These are phyloP conservation scores for Drosophila repleta DNA, from an alignment of 1,140 invertebrate genomes.

Conservation along the genomic window DNA sequence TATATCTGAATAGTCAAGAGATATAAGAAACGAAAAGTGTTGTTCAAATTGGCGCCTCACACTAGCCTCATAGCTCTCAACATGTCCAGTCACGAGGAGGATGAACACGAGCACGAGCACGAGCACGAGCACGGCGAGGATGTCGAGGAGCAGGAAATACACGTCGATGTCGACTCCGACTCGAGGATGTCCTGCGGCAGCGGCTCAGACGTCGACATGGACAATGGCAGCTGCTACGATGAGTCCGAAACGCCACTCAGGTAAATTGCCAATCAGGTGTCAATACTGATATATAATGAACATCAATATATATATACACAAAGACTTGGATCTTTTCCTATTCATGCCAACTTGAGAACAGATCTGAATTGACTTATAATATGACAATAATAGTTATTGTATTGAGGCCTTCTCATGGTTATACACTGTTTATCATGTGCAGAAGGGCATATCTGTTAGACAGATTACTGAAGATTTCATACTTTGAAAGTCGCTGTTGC, in stretches of 20 bases:
- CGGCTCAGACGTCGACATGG: slow-evolving; percentile 84
- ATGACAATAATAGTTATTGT: no score
- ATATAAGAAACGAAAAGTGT: slow-evolving; percentile 20
- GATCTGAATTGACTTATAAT: no score
- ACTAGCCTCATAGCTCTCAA: slow-evolving; percentile 40
- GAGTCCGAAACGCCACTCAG: slow-evolving; percentile 83
- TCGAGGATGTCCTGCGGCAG: slow-evolving; percentile 86
- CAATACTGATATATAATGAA: no score
- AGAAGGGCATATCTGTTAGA: not conserved
- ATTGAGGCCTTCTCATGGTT: not conserved
- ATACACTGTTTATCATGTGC: not conserved
- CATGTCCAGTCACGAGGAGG: slow-evolving; percentile 84
- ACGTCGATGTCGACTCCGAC: slow-evolving; percentile 86
- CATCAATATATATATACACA: no score
- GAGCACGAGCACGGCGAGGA: slow-evolving; percentile 62
- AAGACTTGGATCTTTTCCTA: no score
- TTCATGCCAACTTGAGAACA: no score
- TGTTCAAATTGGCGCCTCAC: slow-evolving; percentile 67
- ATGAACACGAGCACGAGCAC: slow-evolving; percentile 79
- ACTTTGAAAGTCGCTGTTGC: no score
- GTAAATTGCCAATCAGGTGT: slow-evolving; percentile 43
- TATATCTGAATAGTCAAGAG: slow-evolving; percentile 19
- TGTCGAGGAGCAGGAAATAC: slow-evolving; percentile 86
- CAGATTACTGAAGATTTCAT: no score
- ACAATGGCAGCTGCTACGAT: slow-evolving; percentile 83